Conservation (phyloP, 2,888 invertebrate genomes). For the Mimachlamys varia region DNA sequence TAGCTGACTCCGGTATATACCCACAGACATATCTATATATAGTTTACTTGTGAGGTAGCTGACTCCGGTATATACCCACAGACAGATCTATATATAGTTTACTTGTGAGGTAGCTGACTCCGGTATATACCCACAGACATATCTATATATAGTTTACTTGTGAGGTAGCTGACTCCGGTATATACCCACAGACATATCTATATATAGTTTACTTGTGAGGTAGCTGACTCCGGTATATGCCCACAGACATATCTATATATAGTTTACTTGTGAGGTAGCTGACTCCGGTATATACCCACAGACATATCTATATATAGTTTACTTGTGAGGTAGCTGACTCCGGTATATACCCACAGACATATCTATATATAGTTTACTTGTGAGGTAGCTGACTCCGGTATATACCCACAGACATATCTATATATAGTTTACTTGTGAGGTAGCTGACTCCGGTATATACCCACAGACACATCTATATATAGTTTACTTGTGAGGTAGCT, state of each 20-base stretch:
- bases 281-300: not conserved
- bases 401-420: not conserved
- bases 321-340: not conserved
- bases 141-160: not conserved
- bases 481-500: not conserved
- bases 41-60: not conserved
- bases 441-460: not conserved
- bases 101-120: not conserved
- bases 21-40: not conserved
- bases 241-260: not conserved
- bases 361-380: not conserved
- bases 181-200: not conserved
- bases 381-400: not conserved
- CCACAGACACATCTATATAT: not conserved
- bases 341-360: not conserved
- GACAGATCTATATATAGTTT: not conserved
- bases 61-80: not conserved
- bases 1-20: not conserved
- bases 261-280: not conserved
- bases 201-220: not conserved
- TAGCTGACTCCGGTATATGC: not conserved
- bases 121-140: not conserved
- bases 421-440: not conserved
- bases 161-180: not conserved
- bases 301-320: not conserved